phyloP scores from a whole-genome alignment of 2,888 invertebrate genomes.

The Lithophane socia region DNA sequence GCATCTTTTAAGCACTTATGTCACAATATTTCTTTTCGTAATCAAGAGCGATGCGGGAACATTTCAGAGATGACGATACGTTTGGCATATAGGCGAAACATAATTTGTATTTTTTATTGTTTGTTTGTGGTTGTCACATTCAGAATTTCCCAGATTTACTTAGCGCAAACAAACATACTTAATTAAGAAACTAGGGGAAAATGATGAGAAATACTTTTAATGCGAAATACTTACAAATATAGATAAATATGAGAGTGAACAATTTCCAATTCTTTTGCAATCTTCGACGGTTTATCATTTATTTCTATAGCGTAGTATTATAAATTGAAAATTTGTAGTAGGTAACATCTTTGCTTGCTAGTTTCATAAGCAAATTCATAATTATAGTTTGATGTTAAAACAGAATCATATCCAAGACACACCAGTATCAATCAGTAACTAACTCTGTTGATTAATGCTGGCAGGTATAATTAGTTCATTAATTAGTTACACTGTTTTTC shows the following conservation, averaged over 20 bases:
- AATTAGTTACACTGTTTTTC: not conserved
- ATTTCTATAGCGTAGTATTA: not conserved
- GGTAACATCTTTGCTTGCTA: not conserved
- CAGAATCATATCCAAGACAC: not conserved
- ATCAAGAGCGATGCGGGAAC: not conserved
- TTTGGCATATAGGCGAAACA: not conserved
- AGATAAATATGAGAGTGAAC: not conserved
- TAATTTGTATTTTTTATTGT: not conserved
- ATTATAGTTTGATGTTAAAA: not conserved
- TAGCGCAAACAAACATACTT: not conserved
- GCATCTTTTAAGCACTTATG: not conserved
- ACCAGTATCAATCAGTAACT: not conserved
- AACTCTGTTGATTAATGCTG: not conserved
- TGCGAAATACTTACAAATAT: not conserved
- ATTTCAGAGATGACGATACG: not conserved
- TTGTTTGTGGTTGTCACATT: not conserved
- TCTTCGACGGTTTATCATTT: slow-evolving; percentile 29
- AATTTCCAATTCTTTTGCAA: slow-evolving; percentile 10
- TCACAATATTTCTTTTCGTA: not conserved
- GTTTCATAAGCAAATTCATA: not conserved
- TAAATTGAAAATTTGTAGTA: not conserved
- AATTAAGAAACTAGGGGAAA: not conserved
- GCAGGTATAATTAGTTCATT: not conserved
- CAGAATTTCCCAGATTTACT: not conserved
- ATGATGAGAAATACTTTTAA: not conserved